Conservation (phyloP, 2,888 invertebrate species). For the Apamea monoglypha region DNA sequence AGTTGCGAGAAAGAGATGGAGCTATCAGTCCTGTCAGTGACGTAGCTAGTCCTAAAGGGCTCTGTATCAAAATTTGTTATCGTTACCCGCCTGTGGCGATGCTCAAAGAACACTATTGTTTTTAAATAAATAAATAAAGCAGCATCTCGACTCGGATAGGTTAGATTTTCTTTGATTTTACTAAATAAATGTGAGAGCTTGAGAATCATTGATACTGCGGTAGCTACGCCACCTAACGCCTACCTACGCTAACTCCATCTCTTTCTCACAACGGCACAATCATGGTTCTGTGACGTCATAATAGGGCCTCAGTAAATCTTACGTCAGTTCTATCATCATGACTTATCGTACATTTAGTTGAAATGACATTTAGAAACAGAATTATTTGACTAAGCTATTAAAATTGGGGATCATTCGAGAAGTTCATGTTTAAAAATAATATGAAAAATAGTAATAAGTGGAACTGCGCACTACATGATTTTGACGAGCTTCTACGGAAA, state of each 20-base stretch:
- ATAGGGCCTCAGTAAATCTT: conserved; percentile 1
- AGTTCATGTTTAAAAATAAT: background rate
- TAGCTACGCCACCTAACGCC: too few species aligned
- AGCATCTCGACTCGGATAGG: background rate
- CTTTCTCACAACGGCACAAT: background rate
- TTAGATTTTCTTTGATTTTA: background rate
- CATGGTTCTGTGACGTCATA: background rate
- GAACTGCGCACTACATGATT: background rate
- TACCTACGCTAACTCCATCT: background rate
- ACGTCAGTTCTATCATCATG: conserved; percentile 14
- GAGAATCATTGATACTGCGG: background rate
- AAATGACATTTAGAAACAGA: conserved; percentile 10
- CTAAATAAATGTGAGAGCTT: too few species aligned
- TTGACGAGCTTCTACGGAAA: background rate
- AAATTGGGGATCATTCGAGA: background rate
- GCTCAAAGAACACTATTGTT: background rate
- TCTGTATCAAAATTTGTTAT: background rate
- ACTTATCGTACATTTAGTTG: background rate
- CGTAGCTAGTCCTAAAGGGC: background rate
- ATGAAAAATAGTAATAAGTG: conserved; percentile 5
- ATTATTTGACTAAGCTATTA: background rate
- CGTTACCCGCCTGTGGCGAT: background rate
- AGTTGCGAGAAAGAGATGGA: background rate
- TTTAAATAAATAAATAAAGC: background rate
- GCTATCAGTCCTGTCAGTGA: background rate